phyloP scores from a whole-genome alignment of 1,140 invertebrate species.

The Drosophila persimilis region DNA sequence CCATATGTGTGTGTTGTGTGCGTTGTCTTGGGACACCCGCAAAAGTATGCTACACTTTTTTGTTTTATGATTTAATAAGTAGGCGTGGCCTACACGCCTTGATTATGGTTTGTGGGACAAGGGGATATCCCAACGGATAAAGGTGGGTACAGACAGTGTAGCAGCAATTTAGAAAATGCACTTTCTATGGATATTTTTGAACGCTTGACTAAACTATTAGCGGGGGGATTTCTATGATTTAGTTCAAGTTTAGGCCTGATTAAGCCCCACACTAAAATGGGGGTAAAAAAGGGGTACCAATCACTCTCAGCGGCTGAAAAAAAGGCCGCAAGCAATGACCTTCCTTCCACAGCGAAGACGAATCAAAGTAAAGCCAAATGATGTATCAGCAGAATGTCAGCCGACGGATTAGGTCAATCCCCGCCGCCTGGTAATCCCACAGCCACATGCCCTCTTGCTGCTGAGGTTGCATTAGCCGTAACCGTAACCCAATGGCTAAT shows the following conservation, averaged over 20 bases:
- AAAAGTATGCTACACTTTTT: conserved; percentile 73
- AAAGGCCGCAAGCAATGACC: conserved; percentile 28
- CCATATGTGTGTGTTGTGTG: conserved; percentile 4
- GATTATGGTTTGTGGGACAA: conserved; percentile 11
- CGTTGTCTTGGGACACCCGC: conserved; percentile 58
- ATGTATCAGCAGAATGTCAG: conserved; percentile 48
- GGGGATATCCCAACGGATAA: conserved; percentile 15
- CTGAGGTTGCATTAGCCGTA: not conserved
- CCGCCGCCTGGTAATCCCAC: conserved; percentile 35
- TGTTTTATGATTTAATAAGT: conserved; percentile 68
- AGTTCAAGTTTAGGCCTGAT: conserved; percentile 33
- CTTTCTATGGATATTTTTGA: conserved; percentile 17
- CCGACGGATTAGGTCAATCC: conserved; percentile 62
- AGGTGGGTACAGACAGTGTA: conserved; percentile 11
- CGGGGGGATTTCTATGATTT: not conserved
- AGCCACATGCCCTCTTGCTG: conserved; percentile 11
- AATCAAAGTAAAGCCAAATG: conserved; percentile 36
- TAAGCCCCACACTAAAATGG: too few species aligned
- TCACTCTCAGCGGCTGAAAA: not conserved
- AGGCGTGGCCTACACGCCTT: conserved; percentile 45
- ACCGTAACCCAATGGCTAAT: conserved; percentile 35
- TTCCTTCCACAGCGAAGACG: not conserved
- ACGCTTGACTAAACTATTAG: conserved; percentile 26
- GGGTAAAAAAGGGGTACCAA: not conserved
- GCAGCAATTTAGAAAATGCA: conserved; percentile 38